Evolutionary conservation across 2,888 invertebrate species (phyloP).

Genomic region (Cylindroiulus punctatus): DNA sequence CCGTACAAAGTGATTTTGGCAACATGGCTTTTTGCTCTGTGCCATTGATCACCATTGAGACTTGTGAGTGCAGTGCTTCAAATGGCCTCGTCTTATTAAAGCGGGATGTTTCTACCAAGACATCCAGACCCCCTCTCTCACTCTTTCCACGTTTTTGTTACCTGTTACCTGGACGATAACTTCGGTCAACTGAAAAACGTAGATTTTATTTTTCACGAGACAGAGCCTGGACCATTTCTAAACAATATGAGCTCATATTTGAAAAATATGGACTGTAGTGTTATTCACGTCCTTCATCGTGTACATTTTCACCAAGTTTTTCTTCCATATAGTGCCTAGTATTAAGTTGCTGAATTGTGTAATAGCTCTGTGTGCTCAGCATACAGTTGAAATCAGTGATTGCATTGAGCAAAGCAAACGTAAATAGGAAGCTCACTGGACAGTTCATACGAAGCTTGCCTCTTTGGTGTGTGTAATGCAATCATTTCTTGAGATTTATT

Average conservation of each 20-base stretch:
- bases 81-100: not conserved
- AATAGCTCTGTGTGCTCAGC: constrained; percentile 7
- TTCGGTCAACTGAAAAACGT: not conserved
- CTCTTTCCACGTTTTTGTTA: not conserved
- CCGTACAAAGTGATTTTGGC: not conserved
- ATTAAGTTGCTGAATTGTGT: constrained; percentile 35
- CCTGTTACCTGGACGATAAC: not conserved
- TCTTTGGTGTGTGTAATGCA: not conserved
- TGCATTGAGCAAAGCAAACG: not conserved
- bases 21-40: not conserved
- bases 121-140: not conserved
- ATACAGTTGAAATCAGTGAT: not conserved
- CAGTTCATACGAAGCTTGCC: not conserved
- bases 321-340: constrained; percentile 31
- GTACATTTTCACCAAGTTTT: constrained; percentile 1
- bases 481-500: constrained; percentile 40
- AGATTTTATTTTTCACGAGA: not conserved
- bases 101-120: not conserved
- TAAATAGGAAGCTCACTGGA: not conserved
- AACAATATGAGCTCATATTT: not conserved
- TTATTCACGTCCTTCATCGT: not conserved
- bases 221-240: not conserved
- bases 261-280: constrained; percentile 5
- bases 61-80: not conserved
- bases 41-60: not conserved